phyloP scores from a whole-genome alignment of 2,797 vertebrate genomes.

The Sebastes hubbsi region DNA sequence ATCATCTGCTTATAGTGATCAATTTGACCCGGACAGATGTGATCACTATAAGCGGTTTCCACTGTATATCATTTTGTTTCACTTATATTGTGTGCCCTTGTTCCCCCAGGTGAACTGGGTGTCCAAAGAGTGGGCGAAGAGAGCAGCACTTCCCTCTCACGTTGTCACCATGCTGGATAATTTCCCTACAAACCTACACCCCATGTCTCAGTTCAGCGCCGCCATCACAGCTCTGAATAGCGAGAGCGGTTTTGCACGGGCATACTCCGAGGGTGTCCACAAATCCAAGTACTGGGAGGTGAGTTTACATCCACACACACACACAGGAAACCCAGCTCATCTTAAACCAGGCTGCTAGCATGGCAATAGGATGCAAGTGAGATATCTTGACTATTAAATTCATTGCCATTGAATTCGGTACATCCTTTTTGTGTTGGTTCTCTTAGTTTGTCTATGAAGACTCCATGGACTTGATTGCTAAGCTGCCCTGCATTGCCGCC shows the following conservation, averaged over 20 bases:
- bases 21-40: neutral
- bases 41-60: too few species aligned
- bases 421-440: neutral
- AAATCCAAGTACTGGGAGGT: conserved; percentile 98
- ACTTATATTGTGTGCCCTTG: neutral
- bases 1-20: neutral
- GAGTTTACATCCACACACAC: conserved; percentile 24
- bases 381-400: neutral
- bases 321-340: neutral
- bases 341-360: neutral
- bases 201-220: conserved; percentile 97
- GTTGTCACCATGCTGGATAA: conserved; percentile 98
- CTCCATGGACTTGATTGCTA: conserved; percentile 97
- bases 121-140: conserved; percentile 95
- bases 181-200: conserved; percentile 96
- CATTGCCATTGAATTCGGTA: neutral
- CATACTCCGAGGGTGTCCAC: conserved; percentile 92
- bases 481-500: conserved; percentile 95
- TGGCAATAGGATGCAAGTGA: neutral
- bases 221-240: conserved; percentile 96
- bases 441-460: conserved; percentile 93
- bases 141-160: conserved; percentile 94
- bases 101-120: conserved; percentile 89
- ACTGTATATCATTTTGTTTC: too few species aligned
- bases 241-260: conserved; percentile 93